A percentile compares a stretch with the other conserved stretches of the same genome.
phyloP scores from a whole-genome alignment of 2,113 vertebrate genomes.

The Mustelus asterias region DNA sequence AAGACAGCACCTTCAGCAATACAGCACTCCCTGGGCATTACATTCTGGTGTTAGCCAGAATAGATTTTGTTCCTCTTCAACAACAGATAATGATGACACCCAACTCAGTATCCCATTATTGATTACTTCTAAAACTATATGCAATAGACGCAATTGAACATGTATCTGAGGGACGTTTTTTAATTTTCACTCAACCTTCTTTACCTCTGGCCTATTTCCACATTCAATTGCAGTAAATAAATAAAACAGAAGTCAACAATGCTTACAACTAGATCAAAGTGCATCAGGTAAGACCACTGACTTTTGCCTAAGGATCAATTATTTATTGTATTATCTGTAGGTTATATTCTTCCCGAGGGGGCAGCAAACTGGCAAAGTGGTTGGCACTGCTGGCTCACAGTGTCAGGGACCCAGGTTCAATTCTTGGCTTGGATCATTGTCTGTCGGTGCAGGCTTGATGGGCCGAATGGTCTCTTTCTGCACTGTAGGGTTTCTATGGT shows the following conservation, averaged over 20 bases:
- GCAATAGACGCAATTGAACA: not conserved
- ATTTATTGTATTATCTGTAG: not conserved
- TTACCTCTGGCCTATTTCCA: not conserved
- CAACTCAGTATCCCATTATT: not conserved
- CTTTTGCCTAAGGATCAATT: not conserved
- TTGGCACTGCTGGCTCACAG: too few species aligned
- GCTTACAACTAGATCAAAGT: not conserved
- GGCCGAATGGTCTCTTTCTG: too few species aligned
- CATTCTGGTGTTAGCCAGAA: not conserved
- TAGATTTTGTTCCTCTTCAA: not conserved
- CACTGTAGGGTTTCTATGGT: too few species aligned
- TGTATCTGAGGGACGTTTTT: not conserved
- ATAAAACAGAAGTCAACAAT: not conserved
- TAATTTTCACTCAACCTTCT: not conserved
- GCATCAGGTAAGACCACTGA: not conserved
- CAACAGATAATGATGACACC: not conserved
- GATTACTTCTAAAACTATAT: not conserved
- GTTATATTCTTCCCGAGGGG: not conserved
- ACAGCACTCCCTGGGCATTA: not conserved
- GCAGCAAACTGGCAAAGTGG: too few species aligned
- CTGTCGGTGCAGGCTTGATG: too few species aligned
- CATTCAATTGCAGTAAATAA: not conserved
- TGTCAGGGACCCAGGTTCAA: too few species aligned
- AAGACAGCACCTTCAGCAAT: not conserved
- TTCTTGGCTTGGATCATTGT: too few species aligned